These are phyloP conservation scores for Pyrocephalus nanus DNA, from an alignment of 2,797 vertebrate genomes.

Conservation along the genomic window DNA sequence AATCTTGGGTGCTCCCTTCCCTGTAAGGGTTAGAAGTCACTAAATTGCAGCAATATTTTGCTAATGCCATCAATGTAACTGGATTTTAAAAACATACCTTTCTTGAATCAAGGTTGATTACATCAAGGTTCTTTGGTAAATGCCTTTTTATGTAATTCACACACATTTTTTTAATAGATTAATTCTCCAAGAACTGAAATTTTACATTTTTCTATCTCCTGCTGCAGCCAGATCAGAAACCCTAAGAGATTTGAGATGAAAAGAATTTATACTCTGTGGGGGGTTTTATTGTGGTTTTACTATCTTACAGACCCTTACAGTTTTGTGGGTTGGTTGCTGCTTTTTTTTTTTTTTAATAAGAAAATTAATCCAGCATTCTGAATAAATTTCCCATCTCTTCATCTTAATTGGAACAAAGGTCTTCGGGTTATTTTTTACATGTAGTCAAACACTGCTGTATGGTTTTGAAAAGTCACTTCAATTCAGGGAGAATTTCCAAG, in stretches of 20 bases:
- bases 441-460: background rate
- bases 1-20: background rate
- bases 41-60: background rate
- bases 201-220: background rate
- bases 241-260: background rate
- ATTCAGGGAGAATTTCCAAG: background rate
- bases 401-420: background rate
- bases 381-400: background rate
- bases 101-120: background rate
- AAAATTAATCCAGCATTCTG: background rate
- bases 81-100: background rate
- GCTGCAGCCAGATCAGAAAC: background rate
- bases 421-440: background rate
- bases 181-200: background rate
- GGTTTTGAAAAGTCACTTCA: background rate
- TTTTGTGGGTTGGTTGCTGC: background rate
- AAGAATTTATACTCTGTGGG: background rate
- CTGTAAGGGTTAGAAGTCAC: background rate
- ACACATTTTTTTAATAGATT: background rate
- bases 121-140: background rate
- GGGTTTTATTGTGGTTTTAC: background rate
- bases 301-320: background rate
- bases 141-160: background rate
- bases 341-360: background rate
- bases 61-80: background rate